phyloP scores from a whole-genome alignment of 2,888 invertebrate genomes.

The Drosophila multiciliata region DNA sequence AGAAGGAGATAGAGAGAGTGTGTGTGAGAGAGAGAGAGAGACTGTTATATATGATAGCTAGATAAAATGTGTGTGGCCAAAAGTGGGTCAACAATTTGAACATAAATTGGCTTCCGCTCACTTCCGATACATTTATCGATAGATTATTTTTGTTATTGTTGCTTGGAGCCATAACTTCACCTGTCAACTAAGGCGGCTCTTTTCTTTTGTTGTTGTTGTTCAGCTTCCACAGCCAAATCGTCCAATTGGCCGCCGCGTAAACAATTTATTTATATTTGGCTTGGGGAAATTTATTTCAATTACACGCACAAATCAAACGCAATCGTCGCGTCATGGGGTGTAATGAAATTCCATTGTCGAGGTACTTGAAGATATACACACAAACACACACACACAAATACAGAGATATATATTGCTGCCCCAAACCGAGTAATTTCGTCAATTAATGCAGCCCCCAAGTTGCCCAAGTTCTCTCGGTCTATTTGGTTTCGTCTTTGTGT shows the following conservation, averaged over 20 bases:
- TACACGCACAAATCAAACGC: constrained; percentile 52
- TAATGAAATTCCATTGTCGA: constrained; percentile 37
- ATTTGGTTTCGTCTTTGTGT: background rate
- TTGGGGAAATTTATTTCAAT: constrained; percentile 52
- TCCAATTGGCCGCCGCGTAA: constrained; percentile 21
- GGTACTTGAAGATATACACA: constrained; percentile 33
- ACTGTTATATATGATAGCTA: background rate
- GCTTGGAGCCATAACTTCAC: constrained; percentile 5
- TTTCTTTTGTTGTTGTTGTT: background rate
- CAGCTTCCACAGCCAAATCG: background rate
- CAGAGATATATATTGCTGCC: background rate
- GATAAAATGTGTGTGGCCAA: constrained; percentile 7
- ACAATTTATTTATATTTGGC: constrained; percentile 25
- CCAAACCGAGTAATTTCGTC: constrained; percentile 28
- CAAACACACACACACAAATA: background rate
- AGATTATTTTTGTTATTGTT: background rate
- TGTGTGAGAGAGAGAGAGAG: background rate
- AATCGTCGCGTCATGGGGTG: constrained; percentile 38
- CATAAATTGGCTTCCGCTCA: constrained; percentile 3
- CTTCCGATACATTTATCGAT: constrained; percentile 35
- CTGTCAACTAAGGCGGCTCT: background rate
- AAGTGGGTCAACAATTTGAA: constrained; percentile 29
- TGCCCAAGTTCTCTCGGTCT: background rate
- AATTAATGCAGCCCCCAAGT: constrained; percentile 36
- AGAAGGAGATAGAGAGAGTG: background rate